phyloP scores from a whole-genome alignment of 2,888 invertebrate genomes.

The Cheilosia soror region DNA sequence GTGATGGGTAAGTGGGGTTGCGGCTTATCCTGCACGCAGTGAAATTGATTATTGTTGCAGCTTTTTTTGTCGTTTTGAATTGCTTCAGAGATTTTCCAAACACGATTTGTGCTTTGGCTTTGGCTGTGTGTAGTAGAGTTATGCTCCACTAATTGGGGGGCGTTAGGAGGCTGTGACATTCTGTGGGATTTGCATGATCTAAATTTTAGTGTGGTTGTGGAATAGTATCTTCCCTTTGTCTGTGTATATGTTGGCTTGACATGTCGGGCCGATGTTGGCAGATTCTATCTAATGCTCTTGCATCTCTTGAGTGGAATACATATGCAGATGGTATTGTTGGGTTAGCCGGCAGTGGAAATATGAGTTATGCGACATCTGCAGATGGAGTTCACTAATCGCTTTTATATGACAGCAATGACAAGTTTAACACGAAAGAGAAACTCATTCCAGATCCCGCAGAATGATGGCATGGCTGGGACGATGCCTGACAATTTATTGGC shows the following conservation, averaged over 20 bases:
- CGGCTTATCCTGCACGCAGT: conserved; percentile 35
- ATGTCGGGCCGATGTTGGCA: not conserved
- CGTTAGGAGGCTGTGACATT: conserved; percentile 25
- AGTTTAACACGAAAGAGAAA: conserved; percentile 21
- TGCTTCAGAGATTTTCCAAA: conserved; percentile 21
- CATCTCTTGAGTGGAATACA: conserved; percentile 11
- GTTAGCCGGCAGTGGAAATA: conserved; percentile 24
- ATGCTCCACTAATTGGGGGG: conserved; percentile 41
- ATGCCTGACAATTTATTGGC: conserved; percentile 61
- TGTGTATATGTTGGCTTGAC: conserved; percentile 2
- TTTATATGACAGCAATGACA: conserved; percentile 56
- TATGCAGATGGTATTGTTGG: conserved; percentile 9
- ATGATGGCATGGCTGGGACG: conserved; percentile 15
- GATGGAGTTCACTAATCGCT: conserved; percentile 57
- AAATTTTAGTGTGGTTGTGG: conserved; percentile 13
- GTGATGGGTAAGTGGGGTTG: conserved; percentile 24
- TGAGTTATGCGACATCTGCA: conserved; percentile 35
- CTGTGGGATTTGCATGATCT: conserved; percentile 33
- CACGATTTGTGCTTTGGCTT: conserved; percentile 24
- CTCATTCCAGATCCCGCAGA: conserved; percentile 18
- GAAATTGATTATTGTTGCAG: conserved; percentile 48
- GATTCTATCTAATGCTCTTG: not conserved
- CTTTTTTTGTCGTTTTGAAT: conserved; percentile 12
- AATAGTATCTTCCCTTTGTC: conserved; percentile 11
- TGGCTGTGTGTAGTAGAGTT: not conserved